Conservation (phyloP, 1,140 invertebrate genomes). For the Dolichoris vasculosae region DNA sequence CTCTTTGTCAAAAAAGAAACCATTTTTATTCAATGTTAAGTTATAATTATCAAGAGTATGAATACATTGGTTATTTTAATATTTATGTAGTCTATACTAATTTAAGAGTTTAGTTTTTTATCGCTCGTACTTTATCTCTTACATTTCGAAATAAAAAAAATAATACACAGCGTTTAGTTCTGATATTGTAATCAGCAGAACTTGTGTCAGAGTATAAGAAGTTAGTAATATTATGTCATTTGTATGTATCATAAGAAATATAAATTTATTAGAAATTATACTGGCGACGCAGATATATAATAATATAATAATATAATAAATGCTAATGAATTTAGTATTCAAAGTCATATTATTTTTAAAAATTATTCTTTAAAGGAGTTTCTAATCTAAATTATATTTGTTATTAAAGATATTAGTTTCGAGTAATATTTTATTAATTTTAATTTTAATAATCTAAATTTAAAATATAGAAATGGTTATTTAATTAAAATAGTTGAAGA, state of each 20-base stretch:
- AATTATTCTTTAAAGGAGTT: background rate
- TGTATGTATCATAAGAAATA: background rate
- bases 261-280: background rate
- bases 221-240: slow-evolving; percentile 8
- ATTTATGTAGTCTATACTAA: background rate
- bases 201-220: background rate
- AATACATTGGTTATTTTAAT: background rate
- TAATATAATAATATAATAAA: too few species aligned
- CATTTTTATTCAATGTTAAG: too few species aligned
- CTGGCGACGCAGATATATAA: background rate
- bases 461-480: background rate
- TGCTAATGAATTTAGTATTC: background rate
- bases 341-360: background rate
- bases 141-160: background rate
- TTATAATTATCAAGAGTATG: too few species aligned
- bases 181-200: background rate
- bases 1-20: background rate
- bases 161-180: background rate
- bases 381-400: background rate
- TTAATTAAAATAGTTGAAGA: too few species aligned
- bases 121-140: background rate
- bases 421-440: background rate
- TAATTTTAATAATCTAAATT: background rate
- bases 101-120: background rate
- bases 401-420: background rate